These are phyloP conservation scores for Palythoa grandis DNA, from an alignment of 92 coral and sea anemone genomes.

Conservation along the genomic window DNA sequence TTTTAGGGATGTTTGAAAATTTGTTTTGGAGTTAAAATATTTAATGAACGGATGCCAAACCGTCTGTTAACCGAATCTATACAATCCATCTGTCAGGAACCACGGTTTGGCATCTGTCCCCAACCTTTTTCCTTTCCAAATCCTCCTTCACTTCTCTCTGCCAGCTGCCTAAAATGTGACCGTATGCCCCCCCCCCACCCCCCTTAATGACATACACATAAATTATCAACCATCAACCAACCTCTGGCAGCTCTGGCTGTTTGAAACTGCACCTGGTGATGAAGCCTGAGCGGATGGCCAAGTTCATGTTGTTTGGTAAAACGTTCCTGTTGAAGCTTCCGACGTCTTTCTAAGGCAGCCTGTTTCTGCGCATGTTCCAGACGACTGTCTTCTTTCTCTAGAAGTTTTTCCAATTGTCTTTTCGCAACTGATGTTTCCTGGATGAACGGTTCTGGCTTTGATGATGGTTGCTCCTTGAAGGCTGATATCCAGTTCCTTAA, in stretches of 20 bases:
- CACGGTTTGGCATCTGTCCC: too few species aligned
- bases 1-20: too few species aligned
- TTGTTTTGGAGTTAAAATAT: too few species aligned
- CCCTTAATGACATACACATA: neutral
- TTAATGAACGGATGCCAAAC: too few species aligned
- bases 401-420: constrained; percentile 76
- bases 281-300: constrained; percentile 86
- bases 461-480: constrained; percentile 22
- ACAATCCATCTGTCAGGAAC: neutral
- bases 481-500: constrained; percentile 71
- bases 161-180: too few species aligned
- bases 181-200: too few species aligned
- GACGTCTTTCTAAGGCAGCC: constrained; percentile 78
- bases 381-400: constrained; percentile 81
- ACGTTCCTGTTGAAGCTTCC: constrained; percentile 82
- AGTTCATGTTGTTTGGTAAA: constrained; percentile 84
- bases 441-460: constrained; percentile 35
- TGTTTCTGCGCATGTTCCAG: constrained; percentile 78
- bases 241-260: constrained; percentile 62
- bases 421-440: constrained; percentile 53
- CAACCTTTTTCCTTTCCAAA: too few species aligned
- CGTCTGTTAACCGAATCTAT: too few species aligned
- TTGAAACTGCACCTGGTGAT: constrained; percentile 62
- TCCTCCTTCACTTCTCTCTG: too few species aligned
- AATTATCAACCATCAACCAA: constrained; percentile 10